Percentiles rank a stretch among this genome's conserved stretches.
Conservation (phyloP, 1,140 invertebrate genomes). For the Macrotrachela quadricornifera region DNA sequence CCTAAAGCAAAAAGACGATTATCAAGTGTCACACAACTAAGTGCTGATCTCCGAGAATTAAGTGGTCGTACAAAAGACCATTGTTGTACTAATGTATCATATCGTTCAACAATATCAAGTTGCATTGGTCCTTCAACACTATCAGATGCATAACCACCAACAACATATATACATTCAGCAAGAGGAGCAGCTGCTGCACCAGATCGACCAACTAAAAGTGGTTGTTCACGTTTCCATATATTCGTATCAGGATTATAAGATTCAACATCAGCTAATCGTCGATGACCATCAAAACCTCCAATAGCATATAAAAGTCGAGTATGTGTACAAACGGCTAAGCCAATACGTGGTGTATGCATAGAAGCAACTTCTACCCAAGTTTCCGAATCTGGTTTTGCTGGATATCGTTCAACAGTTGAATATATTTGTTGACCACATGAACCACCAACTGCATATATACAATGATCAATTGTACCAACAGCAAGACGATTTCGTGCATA, state of each 20-base stretch:
- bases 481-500: slow-evolving; percentile 60
- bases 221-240: slow-evolving; percentile 21
- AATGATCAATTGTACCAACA: slow-evolving; percentile 68
- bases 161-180: slow-evolving; percentile 25
- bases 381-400: slow-evolving; percentile 42
- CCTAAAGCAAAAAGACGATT: slow-evolving; percentile 50
- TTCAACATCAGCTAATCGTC: slow-evolving; percentile 31
- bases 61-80: slow-evolving; percentile 51
- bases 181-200: slow-evolving; percentile 31
- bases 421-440: slow-evolving; percentile 58
- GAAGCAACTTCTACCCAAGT: slow-evolving; percentile 51
- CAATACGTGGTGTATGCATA: slow-evolving; percentile 24
- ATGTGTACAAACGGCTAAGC: slow-evolving; percentile 15
- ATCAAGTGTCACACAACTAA: slow-evolving; percentile 44
- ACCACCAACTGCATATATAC: slow-evolving; percentile 70
- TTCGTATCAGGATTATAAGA: slow-evolving; percentile 43
- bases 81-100: slow-evolving; percentile 22
- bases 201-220: slow-evolving; percentile 51
- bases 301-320: slow-evolving; percentile 29
- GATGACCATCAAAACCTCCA: slow-evolving; percentile 35
- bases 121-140: slow-evolving; percentile 11
- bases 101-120: slow-evolving; percentile 25
- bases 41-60: slow-evolving; percentile 60
- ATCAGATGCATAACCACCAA: slow-evolving; percentile 20
- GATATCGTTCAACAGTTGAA: slow-evolving; percentile 58